These are phyloP conservation scores for Desmodus rotundus DNA, from an alignment of 2,113 vertebrate genomes.

Conservation along the genomic window DNA sequence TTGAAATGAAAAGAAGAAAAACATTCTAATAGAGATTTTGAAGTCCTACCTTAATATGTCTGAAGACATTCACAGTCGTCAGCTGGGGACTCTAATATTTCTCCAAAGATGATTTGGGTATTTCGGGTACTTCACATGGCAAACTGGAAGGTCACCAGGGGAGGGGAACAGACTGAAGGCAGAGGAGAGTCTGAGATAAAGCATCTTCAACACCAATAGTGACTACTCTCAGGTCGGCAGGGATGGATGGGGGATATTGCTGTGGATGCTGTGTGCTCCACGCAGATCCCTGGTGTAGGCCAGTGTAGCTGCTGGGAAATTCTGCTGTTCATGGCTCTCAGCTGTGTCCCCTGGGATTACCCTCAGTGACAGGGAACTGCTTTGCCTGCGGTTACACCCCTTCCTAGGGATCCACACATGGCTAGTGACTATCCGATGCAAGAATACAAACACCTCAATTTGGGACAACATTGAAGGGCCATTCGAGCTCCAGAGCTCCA, in stretches of 20 bases:
- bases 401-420: not conserved
- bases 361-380: not conserved
- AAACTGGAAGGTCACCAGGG: not conserved
- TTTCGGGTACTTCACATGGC: not conserved
- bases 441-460: not conserved
- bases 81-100: not conserved
- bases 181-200: not conserved
- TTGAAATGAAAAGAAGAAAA: conserved; percentile 16
- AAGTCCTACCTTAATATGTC: not conserved
- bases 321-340: not conserved
- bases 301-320: not conserved
- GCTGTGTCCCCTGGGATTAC: not conserved
- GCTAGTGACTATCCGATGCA: not conserved
- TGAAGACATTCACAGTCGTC: not conserved
- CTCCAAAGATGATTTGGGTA: not conserved
- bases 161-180: not conserved
- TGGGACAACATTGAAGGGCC: not conserved
- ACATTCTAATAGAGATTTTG: conserved; percentile 13
- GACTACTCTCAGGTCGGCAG: not conserved
- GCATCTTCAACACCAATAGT: not conserved
- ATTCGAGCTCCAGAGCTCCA: not conserved
- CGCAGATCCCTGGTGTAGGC: not conserved
- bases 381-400: not conserved
- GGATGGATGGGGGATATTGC: not conserved
- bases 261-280: no score